Percentiles rank a stretch among this genome's conserved stretches.
Conservation (phyloP, 30 jellyfish, hydroid and myxozoan genomes). For the Sanderia malayensis region DNA sequence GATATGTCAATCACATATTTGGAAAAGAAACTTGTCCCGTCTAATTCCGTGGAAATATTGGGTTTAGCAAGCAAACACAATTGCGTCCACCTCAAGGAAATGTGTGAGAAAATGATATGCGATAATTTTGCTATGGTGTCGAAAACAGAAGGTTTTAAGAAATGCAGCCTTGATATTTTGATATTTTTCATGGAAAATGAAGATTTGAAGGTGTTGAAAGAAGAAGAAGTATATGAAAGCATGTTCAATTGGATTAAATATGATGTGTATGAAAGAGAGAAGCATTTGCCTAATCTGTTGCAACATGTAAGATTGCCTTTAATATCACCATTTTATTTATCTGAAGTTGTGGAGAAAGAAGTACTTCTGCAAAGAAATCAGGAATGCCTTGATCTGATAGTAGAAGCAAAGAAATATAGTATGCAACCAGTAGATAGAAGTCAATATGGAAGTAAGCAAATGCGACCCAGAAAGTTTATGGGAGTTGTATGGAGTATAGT, state of each 20-base stretch:
- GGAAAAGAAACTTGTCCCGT: conserved; percentile 75
- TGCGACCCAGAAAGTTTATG: conserved; percentile 90
- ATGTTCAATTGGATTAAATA: conserved; percentile 74
- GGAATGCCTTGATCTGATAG: conserved; percentile 53
- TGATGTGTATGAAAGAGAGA: conserved; percentile 59
- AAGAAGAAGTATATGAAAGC: conserved; percentile 94
- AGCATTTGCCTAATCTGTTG: conserved; percentile 45
- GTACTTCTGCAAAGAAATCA: conserved; percentile 46
- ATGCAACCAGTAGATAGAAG: conserved; percentile 54
- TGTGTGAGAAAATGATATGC: conserved; percentile 67
- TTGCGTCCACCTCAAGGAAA: conserved; percentile 48
- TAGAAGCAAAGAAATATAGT: conserved; percentile 68
- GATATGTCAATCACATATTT: conserved; percentile 83
- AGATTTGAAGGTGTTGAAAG: conserved; percentile 83
- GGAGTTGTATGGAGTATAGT: conserved; percentile 92
- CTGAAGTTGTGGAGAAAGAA: conserved; percentile 77
- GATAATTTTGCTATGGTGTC: conserved; percentile 88
- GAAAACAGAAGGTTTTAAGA: conserved; percentile 70
- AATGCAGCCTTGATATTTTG: conserved; percentile 66
- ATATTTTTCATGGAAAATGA: conserved; percentile 74
- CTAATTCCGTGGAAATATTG: conserved; percentile 82
- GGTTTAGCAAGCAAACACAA: conserved; percentile 80
- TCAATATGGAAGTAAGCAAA: conserved; percentile 32
- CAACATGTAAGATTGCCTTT: conserved; percentile 73
- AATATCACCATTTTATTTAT: conserved; percentile 75